phyloP scores from a whole-genome alignment of 1,140 invertebrate genomes.

The Drosophila arawakana region DNA sequence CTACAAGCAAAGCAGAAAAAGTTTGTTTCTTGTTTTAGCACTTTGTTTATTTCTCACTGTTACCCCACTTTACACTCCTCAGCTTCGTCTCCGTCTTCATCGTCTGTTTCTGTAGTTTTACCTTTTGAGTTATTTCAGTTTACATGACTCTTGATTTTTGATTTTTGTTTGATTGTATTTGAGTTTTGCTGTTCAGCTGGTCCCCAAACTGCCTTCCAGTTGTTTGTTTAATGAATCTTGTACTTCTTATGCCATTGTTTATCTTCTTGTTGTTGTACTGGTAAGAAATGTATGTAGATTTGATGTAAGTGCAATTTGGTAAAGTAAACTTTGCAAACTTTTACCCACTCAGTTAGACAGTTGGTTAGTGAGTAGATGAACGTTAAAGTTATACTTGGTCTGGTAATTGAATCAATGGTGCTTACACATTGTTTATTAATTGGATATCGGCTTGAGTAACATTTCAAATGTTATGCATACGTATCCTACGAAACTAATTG shows the following conservation, averaged over 20 bases:
- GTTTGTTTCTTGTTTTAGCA: constrained; percentile 44
- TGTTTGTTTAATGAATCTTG: constrained; percentile 45
- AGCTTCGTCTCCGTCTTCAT: neutral
- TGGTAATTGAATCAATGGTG: constrained; percentile 35
- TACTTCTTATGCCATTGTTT: constrained; percentile 22
- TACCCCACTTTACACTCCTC: neutral
- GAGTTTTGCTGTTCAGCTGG: constrained; percentile 38
- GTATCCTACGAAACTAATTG: constrained; percentile 21
- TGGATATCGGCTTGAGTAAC: neutral
- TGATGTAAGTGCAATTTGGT: constrained; percentile 55
- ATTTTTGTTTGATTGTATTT: constrained; percentile 66
- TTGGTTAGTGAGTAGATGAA: constrained; percentile 35
- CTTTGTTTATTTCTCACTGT: constrained; percentile 47
- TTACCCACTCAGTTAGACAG: constrained; percentile 9
- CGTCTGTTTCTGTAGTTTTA: constrained; percentile 29
- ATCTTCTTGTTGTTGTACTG: constrained; percentile 15
- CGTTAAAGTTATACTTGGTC: constrained; percentile 8
- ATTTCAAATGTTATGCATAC: constrained; percentile 19
- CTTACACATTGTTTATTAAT: constrained; percentile 34
- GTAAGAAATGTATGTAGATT: constrained; percentile 44
- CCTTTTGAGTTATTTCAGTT: constrained; percentile 46
- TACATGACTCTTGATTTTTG: constrained; percentile 61
- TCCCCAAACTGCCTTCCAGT: constrained; percentile 14
- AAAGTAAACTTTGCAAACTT: constrained; percentile 51
- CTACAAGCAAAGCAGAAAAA: constrained; percentile 29